Evolutionary conservation across 1,140 invertebrate genomes (phyloP).

Genomic region (Panagrolaimus sp.): DNA sequence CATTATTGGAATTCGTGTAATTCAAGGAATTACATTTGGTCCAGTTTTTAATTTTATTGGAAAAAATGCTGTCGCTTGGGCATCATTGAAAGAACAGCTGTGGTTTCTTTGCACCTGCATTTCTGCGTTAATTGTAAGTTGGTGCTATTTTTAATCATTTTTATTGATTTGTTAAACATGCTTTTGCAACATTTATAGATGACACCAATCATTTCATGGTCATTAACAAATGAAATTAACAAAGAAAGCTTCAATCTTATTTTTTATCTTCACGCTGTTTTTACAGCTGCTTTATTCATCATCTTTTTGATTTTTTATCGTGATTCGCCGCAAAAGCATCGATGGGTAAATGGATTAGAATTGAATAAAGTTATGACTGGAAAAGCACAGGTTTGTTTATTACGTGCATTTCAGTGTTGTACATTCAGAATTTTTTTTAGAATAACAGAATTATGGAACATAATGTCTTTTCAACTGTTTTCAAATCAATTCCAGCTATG

Average conservation of each 20-base stretch:
- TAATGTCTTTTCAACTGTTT: slow-evolving; percentile 16
- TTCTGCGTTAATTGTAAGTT: slow-evolving; percentile 26
- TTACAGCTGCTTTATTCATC: slow-evolving; percentile 23
- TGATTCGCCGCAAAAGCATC: slow-evolving; percentile 36
- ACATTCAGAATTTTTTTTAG: slow-evolving; percentile 15
- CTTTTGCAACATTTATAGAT: slow-evolving; percentile 28
- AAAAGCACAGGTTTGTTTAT: slow-evolving; percentile 27
- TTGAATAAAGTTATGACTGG: slow-evolving; percentile 39
- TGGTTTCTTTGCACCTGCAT: slow-evolving; percentile 29
- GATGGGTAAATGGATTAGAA: slow-evolving; percentile 36
- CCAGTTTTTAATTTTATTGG: slow-evolving; percentile 33
- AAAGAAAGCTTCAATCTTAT: neutral
- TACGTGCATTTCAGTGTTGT: neutral
- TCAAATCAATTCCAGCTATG: slow-evolving; percentile 31
- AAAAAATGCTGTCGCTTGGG: slow-evolving; percentile 34
- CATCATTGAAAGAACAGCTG: slow-evolving; percentile 37
- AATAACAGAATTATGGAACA: slow-evolving; percentile 22
- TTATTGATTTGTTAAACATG: too few relatives aligned
- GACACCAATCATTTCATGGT: slow-evolving; percentile 38
- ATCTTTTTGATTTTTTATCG: slow-evolving; percentile 45
- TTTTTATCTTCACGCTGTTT: slow-evolving; percentile 21
- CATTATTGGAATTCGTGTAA: neutral
- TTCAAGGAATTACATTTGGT: slow-evolving; percentile 11
- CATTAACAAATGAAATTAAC: slow-evolving; percentile 13
- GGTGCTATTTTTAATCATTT: slow-evolving; percentile 5